Percentiles rank a stretch among this genome's conserved stretches.
Evolutionary conservation across 64 coral and sea anemone genomes (phyloP).

Genomic region (Actinia equina): DNA sequence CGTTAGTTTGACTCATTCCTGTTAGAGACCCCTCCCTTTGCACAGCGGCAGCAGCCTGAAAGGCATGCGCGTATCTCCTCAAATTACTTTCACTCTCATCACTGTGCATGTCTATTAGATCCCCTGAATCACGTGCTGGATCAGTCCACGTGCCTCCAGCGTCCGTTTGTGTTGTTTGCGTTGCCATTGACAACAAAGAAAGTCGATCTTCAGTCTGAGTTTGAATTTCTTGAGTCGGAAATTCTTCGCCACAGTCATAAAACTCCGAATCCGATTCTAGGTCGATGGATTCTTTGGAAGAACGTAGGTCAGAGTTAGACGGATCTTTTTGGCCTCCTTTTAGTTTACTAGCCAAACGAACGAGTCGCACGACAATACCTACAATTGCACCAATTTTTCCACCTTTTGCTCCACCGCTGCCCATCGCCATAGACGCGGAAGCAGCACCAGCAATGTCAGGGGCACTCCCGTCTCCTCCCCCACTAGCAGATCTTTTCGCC

Average conservation of each 20-base stretch:
- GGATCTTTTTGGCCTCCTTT: background rate
- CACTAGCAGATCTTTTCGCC: background rate
- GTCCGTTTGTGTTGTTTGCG: background rate
- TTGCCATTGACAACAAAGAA: background rate
- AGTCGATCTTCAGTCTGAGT: background rate
- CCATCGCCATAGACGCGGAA: background rate
- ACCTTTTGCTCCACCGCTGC: background rate
- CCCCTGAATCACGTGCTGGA: background rate
- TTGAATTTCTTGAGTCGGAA: background rate
- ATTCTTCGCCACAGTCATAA: constrained; percentile 18
- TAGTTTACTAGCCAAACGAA: constrained; percentile 3
- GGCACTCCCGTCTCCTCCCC: constrained; percentile 20
- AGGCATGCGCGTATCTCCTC: background rate
- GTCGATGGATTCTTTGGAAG: background rate
- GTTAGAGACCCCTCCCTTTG: background rate
- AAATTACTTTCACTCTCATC: background rate
- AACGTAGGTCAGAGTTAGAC: background rate
- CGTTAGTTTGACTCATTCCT: background rate
- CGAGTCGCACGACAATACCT: background rate
- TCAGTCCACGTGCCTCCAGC: too few species aligned
- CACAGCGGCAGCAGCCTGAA: background rate
- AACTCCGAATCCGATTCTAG: constrained; percentile 14
- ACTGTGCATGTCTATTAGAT: background rate
- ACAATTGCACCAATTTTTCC: constrained; percentile 6
- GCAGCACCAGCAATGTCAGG: constrained; percentile 34